A percentile compares a stretch with the other conserved stretches of the same genome.
These are phyloP conservation scores for Axis porcinus DNA, from an alignment of 2,113 vertebrate genomes.

Conservation along the genomic window DNA sequence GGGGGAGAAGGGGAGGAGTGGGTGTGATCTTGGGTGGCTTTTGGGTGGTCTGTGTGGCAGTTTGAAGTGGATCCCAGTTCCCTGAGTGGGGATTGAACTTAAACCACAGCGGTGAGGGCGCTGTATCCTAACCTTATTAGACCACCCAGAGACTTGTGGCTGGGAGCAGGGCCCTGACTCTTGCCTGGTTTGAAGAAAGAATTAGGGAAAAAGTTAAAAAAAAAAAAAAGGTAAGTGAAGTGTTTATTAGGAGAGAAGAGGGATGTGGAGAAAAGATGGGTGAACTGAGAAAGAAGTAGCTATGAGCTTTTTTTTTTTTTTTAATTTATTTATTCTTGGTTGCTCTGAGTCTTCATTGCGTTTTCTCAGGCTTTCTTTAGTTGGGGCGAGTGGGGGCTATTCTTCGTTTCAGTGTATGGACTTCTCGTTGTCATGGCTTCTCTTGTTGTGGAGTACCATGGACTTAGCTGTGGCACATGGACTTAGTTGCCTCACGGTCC, in stretches of 20 bases:
- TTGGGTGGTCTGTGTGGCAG: neutral
- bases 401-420: neutral
- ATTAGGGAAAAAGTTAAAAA: neutral
- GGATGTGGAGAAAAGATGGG: neutral
- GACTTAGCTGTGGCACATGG: neutral
- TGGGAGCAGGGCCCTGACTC: neutral
- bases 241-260: neutral
- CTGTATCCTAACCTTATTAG: neutral
- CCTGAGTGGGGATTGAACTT: neutral
- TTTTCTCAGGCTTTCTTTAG: neutral
- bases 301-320: neutral
- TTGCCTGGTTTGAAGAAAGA: neutral
- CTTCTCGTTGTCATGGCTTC: neutral
- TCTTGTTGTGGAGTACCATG: neutral
- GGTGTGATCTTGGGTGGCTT: neutral
- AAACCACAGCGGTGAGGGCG: neutral
- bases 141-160: neutral
- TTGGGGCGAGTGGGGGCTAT: neutral
- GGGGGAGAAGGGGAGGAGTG: neutral
- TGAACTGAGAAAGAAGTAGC: neutral
- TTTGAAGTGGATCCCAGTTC: neutral
- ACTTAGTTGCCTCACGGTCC: neutral
- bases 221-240: neutral
- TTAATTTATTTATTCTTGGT: neutral
- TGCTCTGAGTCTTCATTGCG: neutral